Conservation (phyloP, 2,888 invertebrate species). For the Caenorhabditis parvicauda region DNA sequence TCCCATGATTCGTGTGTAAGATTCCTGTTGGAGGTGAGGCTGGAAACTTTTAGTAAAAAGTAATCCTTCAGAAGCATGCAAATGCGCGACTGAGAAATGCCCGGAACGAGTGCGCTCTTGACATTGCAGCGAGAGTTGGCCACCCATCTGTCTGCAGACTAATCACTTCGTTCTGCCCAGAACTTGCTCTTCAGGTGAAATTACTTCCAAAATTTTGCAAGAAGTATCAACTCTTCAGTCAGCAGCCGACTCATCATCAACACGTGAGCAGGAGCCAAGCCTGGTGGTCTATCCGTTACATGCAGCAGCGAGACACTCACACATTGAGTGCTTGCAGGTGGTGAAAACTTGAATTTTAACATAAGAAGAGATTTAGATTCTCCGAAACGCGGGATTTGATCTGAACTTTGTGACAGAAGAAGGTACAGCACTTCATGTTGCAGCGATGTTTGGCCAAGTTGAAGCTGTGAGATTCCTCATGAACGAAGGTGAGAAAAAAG, state of each 20-base stretch:
- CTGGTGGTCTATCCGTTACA: constrained; percentile 71
- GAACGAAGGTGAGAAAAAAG: constrained; percentile 44
- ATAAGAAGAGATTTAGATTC: constrained; percentile 43
- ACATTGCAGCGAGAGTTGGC: constrained; percentile 80
- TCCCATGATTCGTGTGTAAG: constrained; percentile 74
- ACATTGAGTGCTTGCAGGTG: constrained; percentile 66
- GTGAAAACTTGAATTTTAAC: background rate
- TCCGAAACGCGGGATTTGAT: constrained; percentile 74
- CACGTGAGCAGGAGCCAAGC: constrained; percentile 19
- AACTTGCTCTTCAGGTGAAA: constrained; percentile 40
- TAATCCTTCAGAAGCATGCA: constrained; percentile 43
- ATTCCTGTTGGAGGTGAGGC: constrained; percentile 71
- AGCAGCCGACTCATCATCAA: constrained; percentile 32
- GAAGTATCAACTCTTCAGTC: no score
- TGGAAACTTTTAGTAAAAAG: background rate
- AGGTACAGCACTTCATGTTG: constrained; percentile 62
- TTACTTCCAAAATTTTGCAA: background rate
- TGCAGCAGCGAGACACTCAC: constrained; percentile 76
- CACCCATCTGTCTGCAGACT: constrained; percentile 40
- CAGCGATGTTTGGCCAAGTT: constrained; percentile 59
- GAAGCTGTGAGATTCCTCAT: constrained; percentile 57
- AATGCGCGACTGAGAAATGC: constrained; percentile 53
- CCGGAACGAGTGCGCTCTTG: constrained; percentile 82
- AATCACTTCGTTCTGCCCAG: constrained; percentile 40
- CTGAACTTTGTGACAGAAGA: constrained; percentile 68